Evolutionary conservation across 1,140 invertebrate species (phyloP), one percentile per base, ranked within the genome.

Genomic region (Plectrocnemia conspersa): DNA sequence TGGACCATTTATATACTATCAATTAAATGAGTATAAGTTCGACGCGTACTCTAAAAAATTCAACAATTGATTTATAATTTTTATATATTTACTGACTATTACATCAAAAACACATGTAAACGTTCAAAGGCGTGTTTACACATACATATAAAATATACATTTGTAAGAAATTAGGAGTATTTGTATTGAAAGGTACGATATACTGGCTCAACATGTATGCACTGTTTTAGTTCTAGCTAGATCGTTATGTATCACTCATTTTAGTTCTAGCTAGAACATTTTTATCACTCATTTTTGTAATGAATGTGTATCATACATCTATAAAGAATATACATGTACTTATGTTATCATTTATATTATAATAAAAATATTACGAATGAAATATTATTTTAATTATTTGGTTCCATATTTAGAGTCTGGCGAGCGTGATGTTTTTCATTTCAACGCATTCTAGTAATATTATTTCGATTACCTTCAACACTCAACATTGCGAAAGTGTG

Each of bases 311-410:
- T 46, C 44, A 55, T 55, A 59, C 47, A 50, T 50, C 36, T 50
- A 38, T 54, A 50, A 54, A n/a, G n/a, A n/a, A 47, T 59, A 59
- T 52, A 59, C 47, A 59, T 59, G 57, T 59, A 58, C 56, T 47
- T 49, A 58, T 59, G 52, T 59, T 59, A 59, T 59, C 54, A 59
- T 59, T 59, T 54, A 45, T 54, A 54, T 59, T 47, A 59, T 59
- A 45, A 55, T 52, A 59, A 56, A 59, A 52, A 59, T 50, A 35
- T 49, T 58, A 35, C 47, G 47, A 50, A 33, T 38, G 21, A 50
- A 36, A 13, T 38, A n/a, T n/a, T n/a, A n/a, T n/a, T n/a, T n/a
- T n/a, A n/a, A n/a, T n/a, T n/a, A n/a, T n/a, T n/a, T n/a, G n/a
- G n/a, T n/a, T n/a, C n/a, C n/a, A n/a, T n/a, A n/a, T n/a, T n/a